Evolutionary conservation across 2,888 invertebrate genomes (phyloP).

Genomic region (Salpingus planirostris): DNA sequence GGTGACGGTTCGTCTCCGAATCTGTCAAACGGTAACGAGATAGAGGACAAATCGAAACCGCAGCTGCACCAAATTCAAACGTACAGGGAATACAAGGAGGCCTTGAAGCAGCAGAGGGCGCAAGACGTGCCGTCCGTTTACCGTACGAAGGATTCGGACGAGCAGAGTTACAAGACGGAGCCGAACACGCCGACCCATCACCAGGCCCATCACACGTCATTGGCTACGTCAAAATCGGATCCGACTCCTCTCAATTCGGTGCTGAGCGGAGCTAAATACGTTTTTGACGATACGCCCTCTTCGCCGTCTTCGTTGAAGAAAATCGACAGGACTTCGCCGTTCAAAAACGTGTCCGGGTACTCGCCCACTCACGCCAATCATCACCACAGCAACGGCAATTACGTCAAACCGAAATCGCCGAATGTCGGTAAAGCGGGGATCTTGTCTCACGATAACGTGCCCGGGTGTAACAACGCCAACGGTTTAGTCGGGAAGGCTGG

Average conservation of each 20-base stretch:
- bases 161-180: slow-evolving; percentile 48
- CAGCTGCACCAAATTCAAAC: slow-evolving; percentile 65
- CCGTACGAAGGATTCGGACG: slow-evolving; percentile 54
- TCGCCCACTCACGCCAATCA: slow-evolving; percentile 30
- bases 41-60: slow-evolving; percentile 56
- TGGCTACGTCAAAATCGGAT: slow-evolving; percentile 43
- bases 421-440: slow-evolving; percentile 50
- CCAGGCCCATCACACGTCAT: slow-evolving; percentile 27
- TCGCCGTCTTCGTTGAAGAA: slow-evolving; percentile 34
- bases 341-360: slow-evolving; percentile 42
- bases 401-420: slow-evolving; percentile 60
- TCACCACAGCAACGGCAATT: slow-evolving; percentile 28
- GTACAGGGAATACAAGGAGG: slow-evolving; percentile 85
- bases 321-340: slow-evolving; percentile 59
- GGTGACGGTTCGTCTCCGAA: not conserved
- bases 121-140: slow-evolving; percentile 65
- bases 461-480: slow-evolving; percentile 24
- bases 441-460: slow-evolving; percentile 50
- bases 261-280: slow-evolving; percentile 47
- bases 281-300: slow-evolving; percentile 50
- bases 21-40: slow-evolving; percentile 46
- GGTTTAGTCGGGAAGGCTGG: slow-evolving; percentile 22
- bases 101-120: slow-evolving; percentile 73
- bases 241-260: slow-evolving; percentile 43
- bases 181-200: slow-evolving; percentile 45